phyloP scores from a whole-genome alignment of 2,113 vertebrate genomes.

The Machaerirhynchus nigripectus region DNA sequence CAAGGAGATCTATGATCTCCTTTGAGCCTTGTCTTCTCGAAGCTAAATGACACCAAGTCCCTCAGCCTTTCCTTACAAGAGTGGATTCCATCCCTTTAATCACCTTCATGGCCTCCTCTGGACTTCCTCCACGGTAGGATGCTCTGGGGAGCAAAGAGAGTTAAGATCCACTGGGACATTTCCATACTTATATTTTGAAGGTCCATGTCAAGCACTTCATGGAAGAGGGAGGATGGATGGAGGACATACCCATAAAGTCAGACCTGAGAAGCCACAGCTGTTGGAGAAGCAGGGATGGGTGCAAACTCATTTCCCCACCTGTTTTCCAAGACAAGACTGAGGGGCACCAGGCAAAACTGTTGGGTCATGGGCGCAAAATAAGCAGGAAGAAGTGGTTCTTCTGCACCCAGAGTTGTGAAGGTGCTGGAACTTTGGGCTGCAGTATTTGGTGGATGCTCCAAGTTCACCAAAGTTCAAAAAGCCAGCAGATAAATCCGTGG shows the following conservation, averaged over 20 bases:
- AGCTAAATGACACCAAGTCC: not conserved
- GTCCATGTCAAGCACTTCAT: not conserved
- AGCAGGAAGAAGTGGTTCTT: not conserved
- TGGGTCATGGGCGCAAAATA: not conserved
- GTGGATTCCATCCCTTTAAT: not conserved
- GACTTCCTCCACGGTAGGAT: not conserved
- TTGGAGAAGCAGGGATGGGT: not conserved
- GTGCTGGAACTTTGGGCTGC: not conserved
- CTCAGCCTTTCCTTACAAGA: not conserved
- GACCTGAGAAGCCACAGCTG: not conserved
- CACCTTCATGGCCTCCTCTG: not conserved
- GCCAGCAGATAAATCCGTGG: not conserved
- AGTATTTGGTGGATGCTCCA: not conserved
- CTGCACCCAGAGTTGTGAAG: rapidly evolving
- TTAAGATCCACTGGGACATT: not conserved
- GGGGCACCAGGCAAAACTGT: not conserved
- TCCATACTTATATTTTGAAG: not conserved
- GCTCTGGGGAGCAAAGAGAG: not conserved
- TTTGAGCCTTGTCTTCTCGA: not conserved
- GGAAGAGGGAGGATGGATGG: not conserved
- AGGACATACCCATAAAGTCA: not conserved
- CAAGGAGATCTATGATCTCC: not conserved
- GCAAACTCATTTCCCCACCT: not conserved
- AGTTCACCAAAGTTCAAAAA: not conserved
- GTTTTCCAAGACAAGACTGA: not conserved